Evolutionary conservation across 2,797 vertebrate genomes (phyloP).

Genomic region (Acanthornis magna): DNA sequence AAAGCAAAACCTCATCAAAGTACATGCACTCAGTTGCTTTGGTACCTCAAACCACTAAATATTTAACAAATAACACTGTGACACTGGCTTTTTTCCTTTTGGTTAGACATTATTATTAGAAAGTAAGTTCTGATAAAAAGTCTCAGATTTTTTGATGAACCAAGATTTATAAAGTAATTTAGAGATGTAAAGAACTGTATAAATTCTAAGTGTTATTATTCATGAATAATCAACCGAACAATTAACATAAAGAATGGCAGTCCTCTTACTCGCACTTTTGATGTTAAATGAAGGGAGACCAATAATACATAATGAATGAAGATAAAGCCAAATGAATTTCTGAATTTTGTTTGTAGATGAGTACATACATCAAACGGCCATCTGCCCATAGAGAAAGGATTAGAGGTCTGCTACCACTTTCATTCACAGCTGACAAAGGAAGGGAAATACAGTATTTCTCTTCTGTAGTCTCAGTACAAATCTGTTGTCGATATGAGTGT

Average conservation of each 20-base stretch:
- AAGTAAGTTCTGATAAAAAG: not conserved
- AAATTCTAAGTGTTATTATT: constrained; percentile 31
- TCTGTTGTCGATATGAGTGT: not conserved
- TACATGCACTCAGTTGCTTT: not conserved
- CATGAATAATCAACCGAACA: constrained; percentile 3
- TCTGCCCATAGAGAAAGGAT: constrained; percentile 40
- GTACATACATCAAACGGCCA: constrained; percentile 38
- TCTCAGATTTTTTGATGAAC: not conserved
- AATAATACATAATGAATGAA: constrained; percentile 49
- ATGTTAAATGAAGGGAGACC: constrained; percentile 47
- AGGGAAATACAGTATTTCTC: not conserved
- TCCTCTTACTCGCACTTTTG: constrained; percentile 39
- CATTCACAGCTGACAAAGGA: not conserved
- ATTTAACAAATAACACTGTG: not conserved
- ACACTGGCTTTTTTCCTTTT: not conserved
- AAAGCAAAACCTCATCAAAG: not conserved
- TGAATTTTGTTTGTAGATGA: constrained; percentile 46
- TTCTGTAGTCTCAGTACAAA: not conserved
- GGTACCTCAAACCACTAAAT: not conserved
- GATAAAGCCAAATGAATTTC: constrained; percentile 54
- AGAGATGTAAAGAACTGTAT: not conserved
- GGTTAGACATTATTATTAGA: not conserved
- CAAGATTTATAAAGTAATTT: not conserved
- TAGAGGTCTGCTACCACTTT: not conserved
- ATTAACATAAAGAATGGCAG: constrained; percentile 5